Percentiles rank a stretch among this genome's conserved stretches.
Conservation (phyloP, 2,113 vertebrate species). For the Dendropsophus ebraccatus region DNA sequence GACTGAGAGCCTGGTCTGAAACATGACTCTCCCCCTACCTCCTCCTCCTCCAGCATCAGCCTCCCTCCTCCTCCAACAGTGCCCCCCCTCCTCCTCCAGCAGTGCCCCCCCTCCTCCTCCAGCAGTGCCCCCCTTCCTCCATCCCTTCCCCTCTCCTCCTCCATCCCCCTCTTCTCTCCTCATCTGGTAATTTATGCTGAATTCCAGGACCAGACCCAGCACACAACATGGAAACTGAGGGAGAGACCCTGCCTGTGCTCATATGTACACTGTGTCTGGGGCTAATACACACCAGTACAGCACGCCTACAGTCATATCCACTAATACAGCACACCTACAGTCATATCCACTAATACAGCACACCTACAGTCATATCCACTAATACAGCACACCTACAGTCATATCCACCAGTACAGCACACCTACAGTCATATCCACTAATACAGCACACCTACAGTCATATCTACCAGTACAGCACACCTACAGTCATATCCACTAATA, state of each 20-base stretch:
- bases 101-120: neutral
- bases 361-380: too few species aligned
- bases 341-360: too few species aligned
- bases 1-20: conserved; percentile 46
- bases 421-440: too few species aligned
- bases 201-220: conserved; percentile 41
- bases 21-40: conserved; percentile 45
- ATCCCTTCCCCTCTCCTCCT: neutral
- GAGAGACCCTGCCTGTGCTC: neutral
- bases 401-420: too few species aligned
- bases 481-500: too few species aligned
- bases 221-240: conserved; percentile 27
- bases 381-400: too few species aligned
- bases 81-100: neutral
- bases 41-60: neutral
- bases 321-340: too few species aligned
- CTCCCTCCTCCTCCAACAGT: neutral
- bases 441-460: too few species aligned
- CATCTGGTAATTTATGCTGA: conserved; percentile 52
- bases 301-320: too few species aligned
- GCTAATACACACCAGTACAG: too few species aligned
- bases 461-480: too few species aligned
- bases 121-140: neutral
- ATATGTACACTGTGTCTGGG: neutral
- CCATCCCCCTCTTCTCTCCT: neutral